Evolutionary conservation across 2,797 vertebrate genomes (phyloP), one percentile per base, ranked within the genome.

Genomic region (Typhlichthys eigenmanni): DNA sequence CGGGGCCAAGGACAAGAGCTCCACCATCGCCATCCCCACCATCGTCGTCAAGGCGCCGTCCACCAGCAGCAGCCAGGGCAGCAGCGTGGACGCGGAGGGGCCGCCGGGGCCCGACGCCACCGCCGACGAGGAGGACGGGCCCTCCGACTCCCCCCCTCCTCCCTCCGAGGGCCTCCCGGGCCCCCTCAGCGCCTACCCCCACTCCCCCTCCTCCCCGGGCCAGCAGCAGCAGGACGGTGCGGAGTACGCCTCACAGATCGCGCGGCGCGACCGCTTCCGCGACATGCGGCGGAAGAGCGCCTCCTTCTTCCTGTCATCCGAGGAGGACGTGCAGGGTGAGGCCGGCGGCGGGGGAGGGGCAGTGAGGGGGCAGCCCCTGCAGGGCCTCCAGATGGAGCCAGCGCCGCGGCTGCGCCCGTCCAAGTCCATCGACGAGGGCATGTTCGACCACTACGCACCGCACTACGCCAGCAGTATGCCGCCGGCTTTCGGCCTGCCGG

Each of bases 11-110:
- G 95, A 96, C 58, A 96, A 96, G 81, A 97, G 92, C 78, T 97
- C 95, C 62, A 96, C 95, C 62, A 96, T 96, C 83, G 88, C 95
- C 16, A 96, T 98, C 50, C 96, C 96, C 48, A 97, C 96, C 58
- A 98, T 98, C 73, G 95, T 98, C 47, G 94, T 98, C 72, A 98
- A 98, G 82, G 95, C 95, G 0, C 96, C 96, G 13, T 98, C 96
- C 68, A 98, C 96, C 70, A 98, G 96, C 85, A 98, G 96, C 87
- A 96, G 95, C 19, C 95, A 95, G 83, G 96, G 95, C 8, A 98
- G 96, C 88, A 97, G 95, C 78, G 91, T 95, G 81, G 96, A 98
- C 70, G 92, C 94, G 0, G 92, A 93, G 72, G 75, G 66, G 0
- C 43, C 78, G 24, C 24, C 24, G 3, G 24, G 24, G 24, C 24